A percentile compares a stretch with the other conserved stretches of the same genome.
These are phyloP conservation scores for Apus apus DNA, from an alignment of 2,113 vertebrate species.

Conservation along the genomic window DNA sequence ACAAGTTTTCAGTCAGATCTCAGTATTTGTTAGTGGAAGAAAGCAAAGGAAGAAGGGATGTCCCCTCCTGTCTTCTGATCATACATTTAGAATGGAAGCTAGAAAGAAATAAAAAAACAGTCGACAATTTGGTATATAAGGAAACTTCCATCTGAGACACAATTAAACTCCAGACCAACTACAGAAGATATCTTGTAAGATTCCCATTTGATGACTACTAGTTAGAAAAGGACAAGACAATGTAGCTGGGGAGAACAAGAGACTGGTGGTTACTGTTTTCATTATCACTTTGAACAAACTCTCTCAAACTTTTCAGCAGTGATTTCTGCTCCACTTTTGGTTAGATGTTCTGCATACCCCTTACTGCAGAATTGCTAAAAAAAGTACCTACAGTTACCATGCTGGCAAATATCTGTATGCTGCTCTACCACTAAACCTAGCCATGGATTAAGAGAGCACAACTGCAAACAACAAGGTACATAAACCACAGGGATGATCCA, in stretches of 20 bases:
- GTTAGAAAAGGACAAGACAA: not conserved
- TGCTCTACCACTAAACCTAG: not conserved
- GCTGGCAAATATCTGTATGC: too few relatives aligned
- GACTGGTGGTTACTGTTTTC: not conserved
- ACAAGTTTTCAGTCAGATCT: not conserved
- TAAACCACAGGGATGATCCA: not conserved
- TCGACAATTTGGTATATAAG: not conserved
- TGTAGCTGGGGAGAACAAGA: not conserved
- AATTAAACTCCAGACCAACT: not conserved
- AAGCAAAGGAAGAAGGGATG: not conserved
- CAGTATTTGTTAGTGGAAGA: not conserved
- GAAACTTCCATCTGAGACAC: not conserved
- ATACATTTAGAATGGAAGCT: not conserved
- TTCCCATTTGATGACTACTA: not conserved
- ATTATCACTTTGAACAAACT: not conserved
- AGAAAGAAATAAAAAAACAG: not conserved
- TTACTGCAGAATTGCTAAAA: not conserved
- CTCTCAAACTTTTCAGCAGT: not conserved
- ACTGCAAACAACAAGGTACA: not conserved
- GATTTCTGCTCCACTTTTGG: not conserved
- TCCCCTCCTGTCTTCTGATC: not conserved
- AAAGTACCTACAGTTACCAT: not conserved
- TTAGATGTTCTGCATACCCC: not conserved
- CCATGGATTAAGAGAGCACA: not conserved
- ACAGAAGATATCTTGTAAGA: not conserved